A percentile compares a stretch with the other conserved stretches of the same genome.
phyloP scores from a whole-genome alignment of 2,888 invertebrate genomes.

The Lypha dubia region DNA sequence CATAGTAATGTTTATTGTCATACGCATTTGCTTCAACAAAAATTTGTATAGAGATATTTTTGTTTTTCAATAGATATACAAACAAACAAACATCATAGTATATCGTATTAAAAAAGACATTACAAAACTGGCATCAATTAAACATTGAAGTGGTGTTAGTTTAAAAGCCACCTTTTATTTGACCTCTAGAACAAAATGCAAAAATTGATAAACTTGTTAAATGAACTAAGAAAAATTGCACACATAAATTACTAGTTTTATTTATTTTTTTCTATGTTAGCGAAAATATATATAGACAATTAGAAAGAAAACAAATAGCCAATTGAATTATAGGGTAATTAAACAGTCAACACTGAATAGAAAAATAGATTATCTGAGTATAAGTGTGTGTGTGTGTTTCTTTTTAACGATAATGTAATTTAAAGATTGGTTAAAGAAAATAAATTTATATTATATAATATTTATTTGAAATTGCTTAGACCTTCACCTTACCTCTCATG shows the following conservation, averaged over 20 bases:
- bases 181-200: constrained; percentile 78
- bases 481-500: no score
- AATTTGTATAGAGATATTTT: constrained; percentile 8
- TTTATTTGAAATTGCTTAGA: no score
- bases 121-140: constrained; percentile 76
- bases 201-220: constrained; percentile 78
- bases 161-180: constrained; percentile 75
- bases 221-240: constrained; percentile 74
- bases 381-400: no score
- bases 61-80: neutral
- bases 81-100: neutral
- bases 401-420: no score
- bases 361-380: constrained; percentile 41
- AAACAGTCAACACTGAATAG: constrained; percentile 65
- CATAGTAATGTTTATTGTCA: constrained; percentile 37
- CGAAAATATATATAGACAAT: constrained; percentile 44
- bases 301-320: constrained; percentile 37
- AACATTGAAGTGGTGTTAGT: constrained; percentile 74
- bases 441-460: no score
- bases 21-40: constrained; percentile 44
- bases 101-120: constrained; percentile 45
- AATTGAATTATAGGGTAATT: constrained; percentile 67
- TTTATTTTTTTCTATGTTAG: constrained; percentile 20
- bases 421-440: neutral
- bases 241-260: constrained; percentile 57